Percentiles rank a stretch among this genome's conserved stretches.
Evolutionary conservation across 2,113 vertebrate species (phyloP).

Genomic region (Pseudorhombus dupliciocellatus): DNA sequence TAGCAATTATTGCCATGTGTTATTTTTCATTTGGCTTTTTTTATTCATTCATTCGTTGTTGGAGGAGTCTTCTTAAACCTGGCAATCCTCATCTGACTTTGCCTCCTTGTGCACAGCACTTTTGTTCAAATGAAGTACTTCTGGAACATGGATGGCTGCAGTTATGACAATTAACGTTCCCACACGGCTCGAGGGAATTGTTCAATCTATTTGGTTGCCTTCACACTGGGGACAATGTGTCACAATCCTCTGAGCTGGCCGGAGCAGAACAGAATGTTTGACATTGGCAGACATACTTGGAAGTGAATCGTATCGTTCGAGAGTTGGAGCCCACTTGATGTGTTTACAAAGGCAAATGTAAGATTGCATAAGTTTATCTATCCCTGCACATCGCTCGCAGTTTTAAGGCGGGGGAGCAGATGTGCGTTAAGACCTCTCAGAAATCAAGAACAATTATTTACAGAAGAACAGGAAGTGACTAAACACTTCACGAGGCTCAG

Average conservation of each 20-base stretch:
- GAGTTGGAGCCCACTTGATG: too few species aligned
- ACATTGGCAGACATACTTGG: too few species aligned
- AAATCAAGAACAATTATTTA: background rate
- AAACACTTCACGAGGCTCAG: background rate
- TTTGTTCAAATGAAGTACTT: background rate
- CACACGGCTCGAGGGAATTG: too few species aligned
- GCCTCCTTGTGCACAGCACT: background rate
- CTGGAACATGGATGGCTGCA: background rate
- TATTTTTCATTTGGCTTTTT: too few species aligned
- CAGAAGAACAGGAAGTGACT: conserved; percentile 2
- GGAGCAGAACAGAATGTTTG: too few species aligned
- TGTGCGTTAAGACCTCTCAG: background rate
- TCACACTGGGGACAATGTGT: background rate
- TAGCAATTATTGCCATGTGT: conserved; percentile 36
- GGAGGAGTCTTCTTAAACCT: background rate
- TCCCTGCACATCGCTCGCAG: background rate
- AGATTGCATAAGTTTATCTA: too few species aligned
- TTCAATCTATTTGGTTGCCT: background rate
- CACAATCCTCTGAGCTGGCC: background rate
- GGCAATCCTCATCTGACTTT: background rate
- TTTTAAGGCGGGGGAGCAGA: too few species aligned
- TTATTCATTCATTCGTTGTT: too few species aligned
- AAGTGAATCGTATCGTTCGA: too few species aligned
- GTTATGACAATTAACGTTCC: background rate
- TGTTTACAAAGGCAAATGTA: too few species aligned